phyloP scores from a whole-genome alignment of 2,797 vertebrate genomes.

The Jordanella pulchra region DNA sequence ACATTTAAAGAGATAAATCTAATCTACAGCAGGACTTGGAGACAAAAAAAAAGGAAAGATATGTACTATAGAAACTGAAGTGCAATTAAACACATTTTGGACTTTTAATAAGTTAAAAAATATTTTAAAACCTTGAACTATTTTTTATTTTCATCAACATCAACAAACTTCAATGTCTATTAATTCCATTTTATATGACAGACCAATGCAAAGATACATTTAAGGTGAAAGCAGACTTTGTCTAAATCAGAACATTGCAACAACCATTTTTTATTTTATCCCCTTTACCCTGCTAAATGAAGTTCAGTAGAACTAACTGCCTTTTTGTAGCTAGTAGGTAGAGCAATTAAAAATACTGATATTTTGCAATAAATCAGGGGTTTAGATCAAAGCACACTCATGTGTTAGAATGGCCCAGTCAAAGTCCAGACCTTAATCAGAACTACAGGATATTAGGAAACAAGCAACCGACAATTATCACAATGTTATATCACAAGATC shows the following conservation, averaged over 20 bases:
- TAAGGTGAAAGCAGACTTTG: neutral
- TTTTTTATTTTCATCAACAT: neutral
- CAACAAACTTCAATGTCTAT: neutral
- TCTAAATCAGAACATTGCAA: too few species aligned
- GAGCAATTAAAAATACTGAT: neutral
- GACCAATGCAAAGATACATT: neutral
- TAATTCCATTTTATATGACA: neutral
- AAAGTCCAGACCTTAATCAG: too few species aligned
- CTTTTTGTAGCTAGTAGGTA: neutral
- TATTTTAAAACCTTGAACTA: too few species aligned
- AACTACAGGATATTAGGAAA: too few species aligned
- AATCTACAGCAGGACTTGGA: constrained; percentile 52
- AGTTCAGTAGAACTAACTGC: neutral
- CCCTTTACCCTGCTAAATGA: neutral
- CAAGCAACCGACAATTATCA: too few species aligned
- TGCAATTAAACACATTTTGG: too few species aligned
- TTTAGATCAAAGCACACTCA: too few species aligned
- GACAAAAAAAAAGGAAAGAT: constrained; percentile 17
- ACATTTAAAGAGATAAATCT: constrained; percentile 28
- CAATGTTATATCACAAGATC: too few species aligned
- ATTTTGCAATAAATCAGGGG: too few species aligned
- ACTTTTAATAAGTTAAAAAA: too few species aligned
- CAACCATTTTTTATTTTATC: neutral
- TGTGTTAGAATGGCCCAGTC: neutral
- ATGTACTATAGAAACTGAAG: constrained; percentile 28